phyloP scores from a whole-genome alignment of 1,140 invertebrate genomes.

The Scaptomyza hsui region DNA sequence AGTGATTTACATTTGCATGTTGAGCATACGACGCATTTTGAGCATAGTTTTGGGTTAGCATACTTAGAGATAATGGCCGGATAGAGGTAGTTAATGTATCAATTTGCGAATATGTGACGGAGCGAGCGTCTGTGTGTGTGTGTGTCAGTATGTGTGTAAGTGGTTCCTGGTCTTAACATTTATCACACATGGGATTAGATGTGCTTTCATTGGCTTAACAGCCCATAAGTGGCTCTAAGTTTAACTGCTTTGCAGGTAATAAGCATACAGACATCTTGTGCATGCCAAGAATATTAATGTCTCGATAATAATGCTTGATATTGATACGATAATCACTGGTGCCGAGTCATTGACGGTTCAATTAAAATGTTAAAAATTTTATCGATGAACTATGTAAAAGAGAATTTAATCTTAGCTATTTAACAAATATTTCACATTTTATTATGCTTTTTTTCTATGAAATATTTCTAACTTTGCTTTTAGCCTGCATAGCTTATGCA shows the following conservation, averaged over 20 bases:
- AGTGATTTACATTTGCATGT: conserved; percentile 80
- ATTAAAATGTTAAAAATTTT: too few relatives aligned
- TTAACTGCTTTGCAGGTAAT: neutral
- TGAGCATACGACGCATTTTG: conserved; percentile 70
- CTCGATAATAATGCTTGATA: neutral
- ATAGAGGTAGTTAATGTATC: conserved; percentile 81
- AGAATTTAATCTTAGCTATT: too few relatives aligned
- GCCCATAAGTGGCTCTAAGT: conserved; percentile 14
- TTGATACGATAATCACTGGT: neutral
- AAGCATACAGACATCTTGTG: too few relatives aligned
- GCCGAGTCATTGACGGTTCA: too few relatives aligned
- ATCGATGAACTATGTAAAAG: too few relatives aligned
- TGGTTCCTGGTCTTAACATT: neutral
- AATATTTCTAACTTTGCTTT: neutral
- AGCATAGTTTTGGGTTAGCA: conserved; percentile 67
- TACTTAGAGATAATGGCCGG: conserved; percentile 68
- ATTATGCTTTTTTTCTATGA: neutral
- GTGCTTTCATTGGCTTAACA: conserved; percentile 13
- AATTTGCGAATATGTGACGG: conserved; percentile 41
- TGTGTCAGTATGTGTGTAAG: neutral
- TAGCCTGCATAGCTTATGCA: neutral
- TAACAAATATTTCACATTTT: too few relatives aligned
- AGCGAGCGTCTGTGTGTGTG: neutral
- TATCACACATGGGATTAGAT: conserved; percentile 18
- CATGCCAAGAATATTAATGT: neutral